These are phyloP conservation scores for Charaxes varanes DNA, from an alignment of 1,140 invertebrate genomes.

Conservation along the genomic window DNA sequence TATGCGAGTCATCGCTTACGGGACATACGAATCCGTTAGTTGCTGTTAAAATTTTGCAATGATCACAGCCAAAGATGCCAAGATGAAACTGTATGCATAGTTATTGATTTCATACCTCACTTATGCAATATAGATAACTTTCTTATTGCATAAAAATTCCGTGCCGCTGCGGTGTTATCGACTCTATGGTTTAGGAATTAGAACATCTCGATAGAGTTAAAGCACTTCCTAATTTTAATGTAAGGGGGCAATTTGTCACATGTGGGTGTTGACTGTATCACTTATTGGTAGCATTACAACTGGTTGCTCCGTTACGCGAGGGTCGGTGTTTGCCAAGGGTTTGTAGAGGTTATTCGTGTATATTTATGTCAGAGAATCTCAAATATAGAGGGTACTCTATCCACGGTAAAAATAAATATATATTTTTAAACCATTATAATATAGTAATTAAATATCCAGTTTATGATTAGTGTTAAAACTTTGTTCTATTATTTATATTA, in stretches of 20 bases:
- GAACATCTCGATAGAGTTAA: constrained; percentile 18
- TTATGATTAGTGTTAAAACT: too few relatives aligned
- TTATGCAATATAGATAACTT: constrained; percentile 33
- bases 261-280: constrained; percentile 11
- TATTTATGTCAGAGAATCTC: too few relatives aligned
- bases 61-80: constrained; percentile 5
- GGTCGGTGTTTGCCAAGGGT: too few relatives aligned
- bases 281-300: constrained; percentile 5
- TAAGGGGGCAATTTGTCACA: constrained; percentile 28
- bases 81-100: constrained; percentile 18
- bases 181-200: constrained; percentile 9
- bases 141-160: constrained; percentile 29
- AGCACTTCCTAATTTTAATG: constrained; percentile 37
- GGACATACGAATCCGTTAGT: constrained; percentile 14
- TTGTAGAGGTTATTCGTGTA: too few relatives aligned
- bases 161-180: constrained; percentile 16
- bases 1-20: constrained; percentile 12
- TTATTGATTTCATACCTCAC: constrained; percentile 29
- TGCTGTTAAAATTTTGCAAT: constrained; percentile 2
- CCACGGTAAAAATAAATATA: too few relatives aligned
- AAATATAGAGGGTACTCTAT: too few relatives aligned
- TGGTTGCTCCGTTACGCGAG: constrained; percentile 26
- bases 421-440: too few relatives aligned
- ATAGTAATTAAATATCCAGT: too few relatives aligned
- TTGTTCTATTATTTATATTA: too few relatives aligned